Evolutionary conservation across 2,113 vertebrate species (phyloP), one percentile per base, ranked within the genome.

Genomic region (Phalacrocorax pelagicus): DNA sequence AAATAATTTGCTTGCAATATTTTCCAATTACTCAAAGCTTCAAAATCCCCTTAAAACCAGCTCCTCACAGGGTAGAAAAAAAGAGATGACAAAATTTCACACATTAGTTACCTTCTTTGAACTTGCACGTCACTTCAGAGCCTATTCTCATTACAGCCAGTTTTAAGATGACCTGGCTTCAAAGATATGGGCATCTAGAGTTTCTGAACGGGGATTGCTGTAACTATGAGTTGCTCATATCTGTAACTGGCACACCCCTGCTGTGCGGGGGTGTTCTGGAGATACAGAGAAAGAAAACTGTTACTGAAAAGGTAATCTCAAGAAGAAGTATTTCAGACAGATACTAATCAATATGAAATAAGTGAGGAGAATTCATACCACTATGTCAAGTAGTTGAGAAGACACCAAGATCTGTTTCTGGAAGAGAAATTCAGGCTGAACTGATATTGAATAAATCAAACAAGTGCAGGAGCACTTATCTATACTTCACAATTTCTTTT

Each of bases 21-120:
- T 92, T 92, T 40, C n/a, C 54, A 70, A 27, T 79, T 91, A 91
- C 75, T 91, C 70, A 85, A 65, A 92, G 66, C 54, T 85, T 95
- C 19, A 82, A 87, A 91, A 75, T 84, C 49, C 55, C 58, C 32
- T 94, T 86, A 66, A 83, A 94, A 58, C 6, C 20, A 77, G 18
- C 32, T 75, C 21, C 42, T 96, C 21, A 7, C 9, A 11, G 34
- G 4, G 8, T 8, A 3, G 12, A 3, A 1, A 0, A 3, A 3
- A 18, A 54, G 29, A 27, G 12, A 44, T 1, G 11, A 36, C 1
- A 3, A 70, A 73, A 40, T 88, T 80, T 93, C 49, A 66, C 51
- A 58, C 32, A 15, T 38, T 72, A 80, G 29, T 85, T 90, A 66
- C 26, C 18, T 73, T 66, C n/a, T 74, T 90, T 1, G 6, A 81